Evolutionary conservation across 2,113 vertebrate species (phyloP).

Genomic region (Catharus minimus): DNA sequence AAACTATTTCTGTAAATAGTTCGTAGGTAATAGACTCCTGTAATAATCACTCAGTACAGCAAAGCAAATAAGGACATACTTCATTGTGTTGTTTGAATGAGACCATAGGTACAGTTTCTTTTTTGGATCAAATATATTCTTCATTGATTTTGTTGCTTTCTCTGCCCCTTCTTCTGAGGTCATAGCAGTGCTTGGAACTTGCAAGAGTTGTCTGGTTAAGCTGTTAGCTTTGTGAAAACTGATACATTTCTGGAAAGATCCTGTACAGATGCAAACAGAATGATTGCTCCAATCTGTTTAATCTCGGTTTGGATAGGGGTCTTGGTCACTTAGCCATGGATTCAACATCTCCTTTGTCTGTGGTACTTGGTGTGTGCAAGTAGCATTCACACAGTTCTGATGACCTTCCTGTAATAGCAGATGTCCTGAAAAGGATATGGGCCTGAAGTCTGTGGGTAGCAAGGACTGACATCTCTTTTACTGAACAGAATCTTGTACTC

Average conservation of each 20-base stretch:
- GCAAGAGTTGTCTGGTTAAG: background rate
- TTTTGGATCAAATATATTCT: background rate
- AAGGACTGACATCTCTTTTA: background rate
- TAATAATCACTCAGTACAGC: background rate
- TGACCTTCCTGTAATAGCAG: background rate
- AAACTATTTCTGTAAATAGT: background rate
- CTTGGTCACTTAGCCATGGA: background rate
- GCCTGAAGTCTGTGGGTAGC: background rate
- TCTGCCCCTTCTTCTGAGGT: background rate
- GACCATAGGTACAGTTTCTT: fast-evolving
- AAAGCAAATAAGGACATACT: background rate
- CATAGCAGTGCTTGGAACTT: background rate
- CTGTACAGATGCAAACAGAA: background rate
- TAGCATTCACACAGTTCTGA: background rate
- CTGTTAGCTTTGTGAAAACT: background rate
- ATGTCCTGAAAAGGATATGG: background rate
- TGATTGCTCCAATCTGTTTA: background rate
- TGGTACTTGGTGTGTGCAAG: background rate
- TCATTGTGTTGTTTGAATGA: background rate
- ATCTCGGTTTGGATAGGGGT: background rate
- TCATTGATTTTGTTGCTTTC: background rate
- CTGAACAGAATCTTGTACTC: background rate
- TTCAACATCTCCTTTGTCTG: background rate
- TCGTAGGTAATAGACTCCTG: background rate
- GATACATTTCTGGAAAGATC: background rate